phyloP scores from a whole-genome alignment of 1,140 invertebrate species.

The Neodiprion fabricii region DNA sequence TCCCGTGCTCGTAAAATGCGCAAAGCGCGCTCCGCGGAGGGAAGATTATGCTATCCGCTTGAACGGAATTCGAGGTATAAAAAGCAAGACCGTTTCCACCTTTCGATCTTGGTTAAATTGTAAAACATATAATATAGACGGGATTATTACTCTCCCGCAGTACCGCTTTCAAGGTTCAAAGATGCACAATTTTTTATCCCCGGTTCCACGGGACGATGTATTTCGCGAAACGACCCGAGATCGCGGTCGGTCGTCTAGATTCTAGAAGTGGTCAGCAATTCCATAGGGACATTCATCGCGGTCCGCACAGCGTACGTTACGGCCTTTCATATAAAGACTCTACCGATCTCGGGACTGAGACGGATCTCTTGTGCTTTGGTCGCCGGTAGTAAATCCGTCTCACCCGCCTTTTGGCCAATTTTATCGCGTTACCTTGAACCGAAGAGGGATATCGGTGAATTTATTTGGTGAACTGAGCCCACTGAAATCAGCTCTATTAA shows the following conservation, averaged over 20 bases:
- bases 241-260: not conserved
- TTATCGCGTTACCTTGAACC: not conserved
- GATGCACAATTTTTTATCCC: not conserved
- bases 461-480: not conserved
- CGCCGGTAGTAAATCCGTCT: not conserved
- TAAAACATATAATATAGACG: not conserved
- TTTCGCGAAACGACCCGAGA: not conserved
- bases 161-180: not conserved
- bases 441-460: not conserved
- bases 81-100: not conserved
- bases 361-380: not conserved
- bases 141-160: not conserved
- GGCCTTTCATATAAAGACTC: constrained; percentile 1
- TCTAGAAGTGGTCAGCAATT: not conserved
- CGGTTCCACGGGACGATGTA: not conserved
- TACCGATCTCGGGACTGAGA: not conserved
- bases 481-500: not conserved
- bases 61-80: not conserved
- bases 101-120: not conserved
- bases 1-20: too few relatives aligned
- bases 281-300: not conserved
- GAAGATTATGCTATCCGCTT: not conserved
- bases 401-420: not conserved
- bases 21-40: not conserved
- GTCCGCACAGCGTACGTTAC: not conserved